Conservation (phyloP, 2,888 invertebrate species). For the Cerastis leucographa region DNA sequence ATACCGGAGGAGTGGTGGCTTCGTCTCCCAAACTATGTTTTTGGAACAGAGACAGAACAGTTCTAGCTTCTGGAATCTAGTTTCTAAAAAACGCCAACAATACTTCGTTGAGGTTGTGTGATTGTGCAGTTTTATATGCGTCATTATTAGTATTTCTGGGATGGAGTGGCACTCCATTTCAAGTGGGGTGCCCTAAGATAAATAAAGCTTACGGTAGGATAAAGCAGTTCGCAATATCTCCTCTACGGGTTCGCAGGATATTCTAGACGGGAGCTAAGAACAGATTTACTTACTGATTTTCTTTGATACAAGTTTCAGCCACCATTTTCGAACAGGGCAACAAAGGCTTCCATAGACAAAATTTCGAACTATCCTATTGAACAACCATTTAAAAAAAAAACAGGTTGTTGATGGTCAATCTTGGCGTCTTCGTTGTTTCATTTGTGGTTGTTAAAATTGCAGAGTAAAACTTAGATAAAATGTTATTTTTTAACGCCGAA, state of each 20-base stretch:
- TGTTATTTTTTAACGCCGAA: conserved; percentile 78
- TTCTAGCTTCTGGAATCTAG: too few relatives aligned
- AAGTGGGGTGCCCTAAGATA: background rate
- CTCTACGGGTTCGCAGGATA: background rate
- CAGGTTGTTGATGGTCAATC: conserved; percentile 76
- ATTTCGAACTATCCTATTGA: background rate
- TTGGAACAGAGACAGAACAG: too few relatives aligned
- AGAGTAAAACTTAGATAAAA: conserved; percentile 73
- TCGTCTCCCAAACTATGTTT: too few relatives aligned
- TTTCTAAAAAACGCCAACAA: too few relatives aligned
- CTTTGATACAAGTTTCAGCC: too few relatives aligned
- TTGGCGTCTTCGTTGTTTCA: conserved; percentile 84
- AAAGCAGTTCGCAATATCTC: background rate
- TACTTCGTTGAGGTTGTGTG: background rate
- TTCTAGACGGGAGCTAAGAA: background rate
- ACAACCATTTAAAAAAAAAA: conserved; percentile 36
- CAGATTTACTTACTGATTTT: background rate
- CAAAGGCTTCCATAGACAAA: conserved; percentile 29
- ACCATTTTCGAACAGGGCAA: conserved; percentile 11
- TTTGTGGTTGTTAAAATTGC: conserved; percentile 74
- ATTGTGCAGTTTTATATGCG: background rate
- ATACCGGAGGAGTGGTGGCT: too few relatives aligned
- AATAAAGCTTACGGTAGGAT: background rate
- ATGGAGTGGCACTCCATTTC: background rate
- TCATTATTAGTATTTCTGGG: background rate